Conservation (phyloP, 2,888 invertebrate species). For the Agonopterix subpropinquella region DNA sequence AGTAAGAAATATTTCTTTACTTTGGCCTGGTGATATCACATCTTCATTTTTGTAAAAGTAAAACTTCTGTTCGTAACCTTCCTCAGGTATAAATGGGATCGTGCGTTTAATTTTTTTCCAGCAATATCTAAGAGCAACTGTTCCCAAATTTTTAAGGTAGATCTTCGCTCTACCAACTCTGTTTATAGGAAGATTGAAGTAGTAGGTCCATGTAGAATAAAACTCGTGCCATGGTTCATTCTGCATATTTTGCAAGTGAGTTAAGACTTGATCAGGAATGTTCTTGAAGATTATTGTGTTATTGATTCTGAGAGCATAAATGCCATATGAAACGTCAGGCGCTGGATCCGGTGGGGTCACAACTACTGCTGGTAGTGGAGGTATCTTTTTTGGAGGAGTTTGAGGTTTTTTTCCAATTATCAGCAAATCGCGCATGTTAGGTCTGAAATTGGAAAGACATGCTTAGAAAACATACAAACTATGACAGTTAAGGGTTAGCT, state of each 20-base stretch:
- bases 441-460: conserved; percentile 28
- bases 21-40: conserved; percentile 67
- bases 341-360: conserved; percentile 15
- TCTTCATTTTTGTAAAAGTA: conserved; percentile 76
- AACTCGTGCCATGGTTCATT: conserved; percentile 34
- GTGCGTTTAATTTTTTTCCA: conserved; percentile 59
- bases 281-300: conserved; percentile 47
- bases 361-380: conserved; percentile 34
- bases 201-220: conserved; percentile 56
- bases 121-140: conserved; percentile 58
- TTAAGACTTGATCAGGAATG: conserved; percentile 27
- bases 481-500: no score
- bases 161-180: conserved; percentile 50
- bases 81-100: conserved; percentile 44
- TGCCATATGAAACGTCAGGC: conserved; percentile 17
- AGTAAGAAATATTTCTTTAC: conserved; percentile 54
- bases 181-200: conserved; percentile 49
- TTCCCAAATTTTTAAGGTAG: conserved; percentile 68
- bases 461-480: neutral
- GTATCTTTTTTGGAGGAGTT: conserved; percentile 30
- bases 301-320: conserved; percentile 56
- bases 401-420: conserved; percentile 47
- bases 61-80: conserved; percentile 54
- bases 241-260: conserved; percentile 28
- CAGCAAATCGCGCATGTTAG: conserved; percentile 39